Base-by-base conservation (phyloP, 1,140 invertebrate genomes). In the Drosophila ficusphila region DNA sequence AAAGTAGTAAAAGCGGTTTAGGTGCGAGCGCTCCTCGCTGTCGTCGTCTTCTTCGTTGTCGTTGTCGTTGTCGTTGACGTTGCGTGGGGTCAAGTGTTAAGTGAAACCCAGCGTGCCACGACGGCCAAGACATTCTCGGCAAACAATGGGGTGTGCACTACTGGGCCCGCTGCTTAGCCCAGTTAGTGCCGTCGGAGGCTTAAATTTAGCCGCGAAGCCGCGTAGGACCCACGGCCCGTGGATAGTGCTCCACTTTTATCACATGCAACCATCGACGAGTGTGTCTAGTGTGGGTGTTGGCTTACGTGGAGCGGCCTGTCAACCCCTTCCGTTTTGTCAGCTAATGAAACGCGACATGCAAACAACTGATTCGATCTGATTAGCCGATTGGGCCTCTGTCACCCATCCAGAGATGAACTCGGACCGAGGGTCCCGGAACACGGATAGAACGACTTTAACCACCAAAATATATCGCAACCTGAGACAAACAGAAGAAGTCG, bases 41-140 rank as follows among this genome's bases (percentile, higher is more conserved):
- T 44, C 4, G 27, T n/a, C n/a, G n/a, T n/a, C n/a, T n/a, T n/a
- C n/a, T n/a, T n/a, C n/a, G 16, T 31, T 25, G 51, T 23, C 16
- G 25, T 7, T 12, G 25, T 48, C 33, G 31, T 41, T 38, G 51
- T 58, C 9, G 27, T 19, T 64, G 60, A 27, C 61, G 60, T 86
- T 85, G 68, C 72, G 68, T 79, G 76, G 77, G 81, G 81, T 85
- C 82, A 85, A 77, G 82, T 86, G 76, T 81, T 81, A 65, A 79
- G 49, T 69, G 68, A 85, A 74, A 81, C 44, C 52, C 62, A 74
- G 23, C 81, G 62, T 88, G 76, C 42, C 57, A 78, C 21, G 16
- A 25, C 21, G 12, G 21, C 6, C 60, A 39, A 73, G 51, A 53
- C 60, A 54, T 36, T 62, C 39, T 69, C 25, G 36, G 16, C n/a